Base-by-base conservation (phyloP, 1,140 invertebrate genomes). In the Helicoverpa armigera region DNA sequence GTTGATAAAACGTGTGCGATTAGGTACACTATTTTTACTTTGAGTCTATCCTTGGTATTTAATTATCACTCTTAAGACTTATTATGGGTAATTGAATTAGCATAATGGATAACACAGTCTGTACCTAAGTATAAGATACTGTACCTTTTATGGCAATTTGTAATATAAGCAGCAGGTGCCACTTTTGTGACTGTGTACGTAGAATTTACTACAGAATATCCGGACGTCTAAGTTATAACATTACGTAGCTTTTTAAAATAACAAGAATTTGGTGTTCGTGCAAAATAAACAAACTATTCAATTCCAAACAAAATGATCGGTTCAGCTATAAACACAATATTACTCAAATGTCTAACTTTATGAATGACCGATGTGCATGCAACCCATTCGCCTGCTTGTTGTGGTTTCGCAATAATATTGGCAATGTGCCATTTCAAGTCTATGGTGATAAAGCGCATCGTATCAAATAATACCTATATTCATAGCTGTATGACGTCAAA, bases 371-470 rank as follows among this genome's bases (percentile, higher is more conserved):
- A 13, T 54, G 23, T 13, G 23, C 75, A 54, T 77, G 75, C 75
- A 35, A 77, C 16, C 31, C 16, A 56, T 35, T 16, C 50, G 4
- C 35, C 65, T 43, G 63, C 35, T 77, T 18, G 63, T 50, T 53
- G 67, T 54, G 50, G 18, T 50, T 76, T 54, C 11, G 61, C 61
- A 77, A 67, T 77, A 77, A 77, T 61, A 67, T 77, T 77, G 75
- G 75, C 75, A 77, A n/a, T 31, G 14, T 77, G 75, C 75, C 75
- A 77, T 67, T 53, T 23, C 18, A 54, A 77, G 29, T 35, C 61
- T 67, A 70, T 29, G 16, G 48, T 77, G 58, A 77, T 77, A 67
- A 67, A 65, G 48, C 58, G 11, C 9, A n/a, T 23, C 5, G 9
- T 77, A 77, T 50, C 60, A 76, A 35, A 53, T 70, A 53, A 70